Conservation (phyloP, 1,140 invertebrate genomes). For the Pachypsylla venusta region DNA sequence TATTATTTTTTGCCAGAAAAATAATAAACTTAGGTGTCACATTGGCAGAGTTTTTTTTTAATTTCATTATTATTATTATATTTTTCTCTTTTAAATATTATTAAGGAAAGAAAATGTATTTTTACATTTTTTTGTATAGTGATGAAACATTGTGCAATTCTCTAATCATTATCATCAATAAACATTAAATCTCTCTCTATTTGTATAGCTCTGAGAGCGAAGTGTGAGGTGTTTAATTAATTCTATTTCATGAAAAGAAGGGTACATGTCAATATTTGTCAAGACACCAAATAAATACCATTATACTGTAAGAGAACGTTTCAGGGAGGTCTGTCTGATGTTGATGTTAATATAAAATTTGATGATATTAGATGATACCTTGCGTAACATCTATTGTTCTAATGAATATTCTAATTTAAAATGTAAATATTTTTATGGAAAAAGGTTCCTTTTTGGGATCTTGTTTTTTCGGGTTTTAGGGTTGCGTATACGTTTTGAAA, state of each 20-base stretch:
- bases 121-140: no score
- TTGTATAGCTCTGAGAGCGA: conserved; percentile 1
- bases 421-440: conserved; percentile 3
- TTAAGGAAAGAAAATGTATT: no score
- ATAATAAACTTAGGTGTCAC: no score
- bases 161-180: not conserved
- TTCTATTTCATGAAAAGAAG: conserved; percentile 7
- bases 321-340: conserved; percentile 3
- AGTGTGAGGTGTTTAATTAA: conserved; percentile 8
- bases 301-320: not conserved
- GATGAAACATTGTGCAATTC: not conserved
- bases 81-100: not conserved
- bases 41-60: not conserved
- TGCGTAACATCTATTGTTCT: conserved; percentile 10
- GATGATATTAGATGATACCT: no score
- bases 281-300: not conserved
- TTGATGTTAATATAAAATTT: not conserved
- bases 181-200: not conserved
- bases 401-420: conserved; percentile 3
- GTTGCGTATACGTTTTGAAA: no score
- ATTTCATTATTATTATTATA: not conserved
- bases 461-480: not conserved
- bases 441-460: not conserved
- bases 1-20: no score
- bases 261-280: conserved; percentile 8